Evolutionary conservation across 2,888 invertebrate genomes (phyloP), one percentile per base, ranked within the genome.

Genomic region (Eudasyphora cyanicolor): DNA sequence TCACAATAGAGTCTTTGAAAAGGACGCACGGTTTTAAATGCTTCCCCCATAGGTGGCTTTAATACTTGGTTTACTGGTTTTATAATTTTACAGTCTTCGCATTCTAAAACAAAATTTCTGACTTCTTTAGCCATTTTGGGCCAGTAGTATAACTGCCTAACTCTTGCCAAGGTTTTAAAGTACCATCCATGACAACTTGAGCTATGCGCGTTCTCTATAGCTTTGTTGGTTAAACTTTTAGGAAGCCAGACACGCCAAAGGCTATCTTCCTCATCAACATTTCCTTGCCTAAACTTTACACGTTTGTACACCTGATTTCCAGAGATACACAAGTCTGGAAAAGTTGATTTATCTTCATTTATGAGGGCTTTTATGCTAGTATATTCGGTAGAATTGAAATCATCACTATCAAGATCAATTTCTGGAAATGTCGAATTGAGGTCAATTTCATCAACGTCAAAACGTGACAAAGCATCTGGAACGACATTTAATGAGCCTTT

Each of bases 401-500:
- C 19, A 4, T 51, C 19, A 19, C 51, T 51, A 12, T 51, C 24
- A 2, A 19, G 19, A 21, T 57, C 17, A 21, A 57, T 54, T 32
- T 54, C 73, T 14, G 73, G 35, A n/a, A 14, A 21, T 24, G 35
- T n/a, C 2, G 24, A 21, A 14, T 57, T 54, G 2, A 57, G 2
- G 24, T 73, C 73, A n/a, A 57, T 27, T n/a, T 69, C 29, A 49
- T 51, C 76, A 1, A 64, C 51, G 24, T 76, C 64, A 14, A 76
- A 67, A 6, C 51, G 14, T 10, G 76, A 64, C 0, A 76, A 24
- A 1, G 76, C 32, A 10, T 76, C 71, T 10, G 78, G 73, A 1
- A 82, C 70, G 17, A 82, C 45, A 54, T 79, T 82, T 14, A 70
- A 57, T 12, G 79, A 71, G 3, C 76, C 82, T 19, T 73, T 69